A percentile compares a stretch with the other conserved stretches of the same genome.
phyloP scores from a whole-genome alignment of 1,140 invertebrate species.

The Andrena cerasifolii region DNA sequence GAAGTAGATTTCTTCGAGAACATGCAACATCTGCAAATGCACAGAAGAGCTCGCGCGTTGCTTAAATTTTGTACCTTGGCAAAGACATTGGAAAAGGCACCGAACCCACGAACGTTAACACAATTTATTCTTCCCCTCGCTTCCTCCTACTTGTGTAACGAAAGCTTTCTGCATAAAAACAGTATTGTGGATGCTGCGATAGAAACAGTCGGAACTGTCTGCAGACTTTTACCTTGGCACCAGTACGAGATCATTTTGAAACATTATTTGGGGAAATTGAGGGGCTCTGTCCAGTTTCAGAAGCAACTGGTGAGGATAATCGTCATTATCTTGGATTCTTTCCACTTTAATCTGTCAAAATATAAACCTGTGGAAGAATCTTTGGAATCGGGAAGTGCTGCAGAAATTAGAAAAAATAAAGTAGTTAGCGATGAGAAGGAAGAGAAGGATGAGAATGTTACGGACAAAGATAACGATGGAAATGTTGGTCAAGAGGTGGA shows the following conservation, averaged over 20 bases:
- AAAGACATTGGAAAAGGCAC: constrained; percentile 83
- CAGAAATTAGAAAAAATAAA: constrained; percentile 1
- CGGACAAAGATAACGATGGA: constrained; percentile 71
- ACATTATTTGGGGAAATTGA: constrained; percentile 90
- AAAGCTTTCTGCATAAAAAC: constrained; percentile 89
- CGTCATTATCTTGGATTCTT: constrained; percentile 93
- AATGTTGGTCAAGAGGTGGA: constrained; percentile 64
- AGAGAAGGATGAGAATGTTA: constrained; percentile 65
- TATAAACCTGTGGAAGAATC: constrained; percentile 66
- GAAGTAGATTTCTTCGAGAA: constrained; percentile 98
- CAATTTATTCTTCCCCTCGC: constrained; percentile 94
- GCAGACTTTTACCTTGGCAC: constrained; percentile 91
- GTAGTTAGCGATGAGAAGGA: constrained; percentile 44
- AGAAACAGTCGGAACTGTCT: constrained; percentile 89
- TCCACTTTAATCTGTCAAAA: constrained; percentile 94
- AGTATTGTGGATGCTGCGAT: constrained; percentile 93
- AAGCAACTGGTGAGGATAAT: constrained; percentile 92
- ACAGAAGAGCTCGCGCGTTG: constrained; percentile 91
- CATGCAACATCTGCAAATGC: constrained; percentile 92
- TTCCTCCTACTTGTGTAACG: constrained; percentile 90
- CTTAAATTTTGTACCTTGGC: constrained; percentile 86
- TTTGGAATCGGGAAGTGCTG: constrained; percentile 1
- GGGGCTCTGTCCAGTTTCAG: constrained; percentile 88
- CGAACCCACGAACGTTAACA: constrained; percentile 88
- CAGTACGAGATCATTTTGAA: constrained; percentile 92